Evolutionary conservation across 1,140 invertebrate species (phyloP).

Genomic region (Drosophila equinoxialis): DNA sequence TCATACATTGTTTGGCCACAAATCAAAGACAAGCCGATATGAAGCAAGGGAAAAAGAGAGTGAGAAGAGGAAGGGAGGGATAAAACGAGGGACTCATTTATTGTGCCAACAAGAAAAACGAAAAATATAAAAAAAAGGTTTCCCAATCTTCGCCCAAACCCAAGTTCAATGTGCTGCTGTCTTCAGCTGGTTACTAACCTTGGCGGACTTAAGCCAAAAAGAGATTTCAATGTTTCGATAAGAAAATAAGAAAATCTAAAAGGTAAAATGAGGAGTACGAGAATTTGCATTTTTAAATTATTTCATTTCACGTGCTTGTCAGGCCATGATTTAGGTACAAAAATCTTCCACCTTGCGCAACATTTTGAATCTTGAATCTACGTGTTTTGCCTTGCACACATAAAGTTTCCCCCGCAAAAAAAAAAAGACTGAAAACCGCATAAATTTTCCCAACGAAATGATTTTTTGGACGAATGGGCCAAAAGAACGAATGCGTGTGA

Average conservation of each 20-base stretch:
- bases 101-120: constrained; percentile 12
- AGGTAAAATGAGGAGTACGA: constrained; percentile 4
- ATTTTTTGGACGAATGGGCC: constrained; percentile 37
- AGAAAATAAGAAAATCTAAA: constrained; percentile 13
- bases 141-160: not conserved
- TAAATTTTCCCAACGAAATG: constrained; percentile 50
- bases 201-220: constrained; percentile 7
- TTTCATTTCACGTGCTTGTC: constrained; percentile 62
- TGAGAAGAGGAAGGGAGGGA: not conserved
- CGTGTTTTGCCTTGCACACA: constrained; percentile 23
- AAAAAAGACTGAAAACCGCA: constrained; percentile 31
- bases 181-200: constrained; percentile 14
- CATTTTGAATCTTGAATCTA: constrained; percentile 27
- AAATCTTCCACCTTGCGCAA: constrained; percentile 8
- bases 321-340: constrained; percentile 55
- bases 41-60: not conserved
- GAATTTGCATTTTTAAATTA: constrained; percentile 62
- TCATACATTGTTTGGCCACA: not conserved
- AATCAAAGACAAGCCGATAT: not conserved
- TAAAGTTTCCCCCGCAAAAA: constrained; percentile 20
- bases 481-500: constrained; percentile 45
- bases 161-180: constrained; percentile 16
- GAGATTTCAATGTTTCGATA: constrained; percentile 15
- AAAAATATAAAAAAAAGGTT: constrained; percentile 5
- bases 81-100: not conserved